Conservation (phyloP, 2,888 invertebrate genomes). For the Hemicrepidius hirtus region DNA sequence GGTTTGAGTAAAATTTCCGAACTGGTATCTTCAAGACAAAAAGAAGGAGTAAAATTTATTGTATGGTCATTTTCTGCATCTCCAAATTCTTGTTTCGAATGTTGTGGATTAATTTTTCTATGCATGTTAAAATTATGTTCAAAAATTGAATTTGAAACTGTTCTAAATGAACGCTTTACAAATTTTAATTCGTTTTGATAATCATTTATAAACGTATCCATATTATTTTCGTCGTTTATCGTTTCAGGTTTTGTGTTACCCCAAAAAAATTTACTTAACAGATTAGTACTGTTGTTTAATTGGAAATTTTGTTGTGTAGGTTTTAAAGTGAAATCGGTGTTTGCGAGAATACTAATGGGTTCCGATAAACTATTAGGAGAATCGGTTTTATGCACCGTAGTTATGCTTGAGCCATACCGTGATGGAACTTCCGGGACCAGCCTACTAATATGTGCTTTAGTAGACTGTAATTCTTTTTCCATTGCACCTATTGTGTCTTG, state of each 20-base stretch:
- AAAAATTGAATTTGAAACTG: constrained; percentile 14
- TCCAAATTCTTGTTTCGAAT: no score
- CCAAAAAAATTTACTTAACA: background rate
- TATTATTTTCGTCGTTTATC: background rate
- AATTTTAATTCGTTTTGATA: constrained; percentile 9
- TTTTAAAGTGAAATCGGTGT: background rate
- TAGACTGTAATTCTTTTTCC: constrained; percentile 68
- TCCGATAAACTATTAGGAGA: background rate
- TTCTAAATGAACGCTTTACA: background rate
- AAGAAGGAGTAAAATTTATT: no score
- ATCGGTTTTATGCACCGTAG: background rate
- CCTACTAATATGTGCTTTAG: constrained; percentile 66
- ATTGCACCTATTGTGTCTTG: constrained; percentile 67
- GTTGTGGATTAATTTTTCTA: background rate
- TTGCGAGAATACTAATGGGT: background rate
- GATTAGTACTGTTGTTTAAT: no score
- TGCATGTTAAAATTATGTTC: background rate
- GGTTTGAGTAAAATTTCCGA: no score
- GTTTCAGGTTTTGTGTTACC: background rate
- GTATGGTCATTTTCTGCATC: no score
- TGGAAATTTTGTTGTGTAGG: background rate
- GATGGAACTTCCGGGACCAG: constrained; percentile 64
- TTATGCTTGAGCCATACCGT: constrained; percentile 62
- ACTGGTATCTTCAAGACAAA: no score
- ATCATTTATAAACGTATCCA: background rate